Evolutionary conservation across 2,797 vertebrate species (phyloP), one percentile per base, ranked within the genome.

Genomic region (Alcedo quadribrachys): DNA sequence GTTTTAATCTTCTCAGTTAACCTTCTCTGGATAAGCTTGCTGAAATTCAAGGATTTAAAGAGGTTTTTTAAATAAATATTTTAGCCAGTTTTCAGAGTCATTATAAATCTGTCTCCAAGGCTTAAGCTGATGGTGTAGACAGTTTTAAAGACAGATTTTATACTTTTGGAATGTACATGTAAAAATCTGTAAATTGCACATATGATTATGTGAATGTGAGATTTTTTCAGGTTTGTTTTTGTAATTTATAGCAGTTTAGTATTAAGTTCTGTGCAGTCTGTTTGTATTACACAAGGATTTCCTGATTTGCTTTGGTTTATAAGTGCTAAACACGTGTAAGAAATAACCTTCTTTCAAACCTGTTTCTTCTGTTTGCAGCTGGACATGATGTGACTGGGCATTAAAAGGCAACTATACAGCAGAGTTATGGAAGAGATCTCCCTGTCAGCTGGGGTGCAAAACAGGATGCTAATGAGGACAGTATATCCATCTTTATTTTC

Each of bases 321-420:
- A 27, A 73, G 45, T 3, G 5, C 15, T 82, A 19, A 87, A 57
- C 33, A 30, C 10, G 14, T 3, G 3, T 57, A 75, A 48, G 11
- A 70, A 70, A 53, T 55, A 75, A 27, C 37, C 32, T 60, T 91
- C 42, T 93, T 90, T 71, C 70, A 62, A 96, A 84, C 74, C 5
- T 77, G 8, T 92, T 95, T 45, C 95, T 96, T 96, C 96, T 92
- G 4, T 97, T 95, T 98, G 70, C 97, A 99, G 99, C 97, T 99
- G 97, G 99, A 99, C 97, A 98, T 99, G 98, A 99, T 99, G 96
- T 99, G 97, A 98, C 57, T 12, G 14, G 5, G 22, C 19, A 48
- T 27, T 42, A 63, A 0, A 2, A 19, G 32, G 20, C 57, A 50
- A 70, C 40, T 48, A 0, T 22, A 33, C 61, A 54, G 54, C 24